Base-by-base conservation (phyloP, 2,797 vertebrate species). In the Sphaeramia orbicularis region DNA sequence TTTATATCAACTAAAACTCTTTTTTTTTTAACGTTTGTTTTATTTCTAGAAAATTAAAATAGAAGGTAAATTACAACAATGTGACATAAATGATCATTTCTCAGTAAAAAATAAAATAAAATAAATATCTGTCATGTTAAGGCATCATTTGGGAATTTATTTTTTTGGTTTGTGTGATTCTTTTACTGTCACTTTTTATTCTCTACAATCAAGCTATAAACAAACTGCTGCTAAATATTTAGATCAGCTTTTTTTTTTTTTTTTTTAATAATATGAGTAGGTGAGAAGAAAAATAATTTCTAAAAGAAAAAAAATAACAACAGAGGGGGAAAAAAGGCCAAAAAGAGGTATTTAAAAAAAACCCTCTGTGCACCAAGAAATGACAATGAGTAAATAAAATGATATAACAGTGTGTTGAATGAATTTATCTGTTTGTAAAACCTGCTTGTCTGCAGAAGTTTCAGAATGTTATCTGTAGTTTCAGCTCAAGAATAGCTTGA, bases 401-500 rank as follows among this genome's bases (percentile, higher is more conserved):
- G 76, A 91, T 85, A 78, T 63, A 77, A 80, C 40, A 81, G 52
- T 67, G 36, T 71, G 80, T 68, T 86, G 84, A 92, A 92, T 88
- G 83, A 88, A 93, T 90, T 91, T 92, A 90, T 92, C 89, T 87
- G 76, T 90, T 89, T 89, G 89, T 91, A 89, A 93, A 93, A 92
- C 85, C 86, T 85, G 91, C 91, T 90, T 81, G 87, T 93, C 88
- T 86, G 72, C 87, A 86, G 83, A 94, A 94, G 87, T 94, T 95
- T 92, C 52, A 65, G 78, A 93, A 93, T 93, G 92, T 94, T 95
- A 94, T 95, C 94, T 85, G 89, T 83, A 85, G 89, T 92, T 92
- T 93, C 86, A 90, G 93, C 93, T 92, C 74, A 85, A 93, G 91
- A 92, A 94, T 93, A 85, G 91, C 93, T 94, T 81, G 91, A 94